Evolutionary conservation across 2,888 invertebrate species (phyloP), one percentile per base, ranked within the genome.

Genomic region (Lepeophtheirus nordmannii): DNA sequence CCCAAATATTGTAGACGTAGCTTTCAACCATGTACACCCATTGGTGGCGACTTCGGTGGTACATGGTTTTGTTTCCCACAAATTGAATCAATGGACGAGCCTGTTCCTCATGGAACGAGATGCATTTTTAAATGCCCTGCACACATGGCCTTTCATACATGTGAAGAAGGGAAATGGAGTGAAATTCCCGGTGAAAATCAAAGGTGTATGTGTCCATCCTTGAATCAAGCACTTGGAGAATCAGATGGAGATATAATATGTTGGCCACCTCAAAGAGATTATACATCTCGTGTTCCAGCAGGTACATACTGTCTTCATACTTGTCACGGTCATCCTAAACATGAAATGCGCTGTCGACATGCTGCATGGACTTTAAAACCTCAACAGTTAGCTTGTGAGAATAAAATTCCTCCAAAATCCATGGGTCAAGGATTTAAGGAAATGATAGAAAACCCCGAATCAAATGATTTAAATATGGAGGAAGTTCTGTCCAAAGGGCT

Each of bases 21-120:
- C 22, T 57, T 23, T n/a, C 20, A 57, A 30, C 20, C 57, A 38
- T 62, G 62, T 40, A 17, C 38, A n/a, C 20, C 39, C 11, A 41
- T 62, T 62, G 62, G 23, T 10, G 46, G 41, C n/a, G 62, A 62
- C 38, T 62, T 41, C 7, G 62, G 62, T 10, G 62, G 62, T 9
- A 62, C 38, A 12, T 62, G 62, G 62, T 62, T 37, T 17, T 62
- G 62, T 41, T 62, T 62, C 38, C 62, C 62, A n/a, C 40, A 62
- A 12, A 39, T 40, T 10, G 17, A 23, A 11, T 39, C 38, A 11
- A 40, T 12, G 14, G 20, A 12, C 14, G 30, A 30, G 30, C 62
- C 62, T 1, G 62, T 62, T 17, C 40, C 39, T 20, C 38, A 40
- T n/a, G 62, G 62, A 14, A 62, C 62, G n/a, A 38, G 62, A 17